phyloP scores from a whole-genome alignment of 2,888 invertebrate genomes.

The Trissolcus japonicus region DNA sequence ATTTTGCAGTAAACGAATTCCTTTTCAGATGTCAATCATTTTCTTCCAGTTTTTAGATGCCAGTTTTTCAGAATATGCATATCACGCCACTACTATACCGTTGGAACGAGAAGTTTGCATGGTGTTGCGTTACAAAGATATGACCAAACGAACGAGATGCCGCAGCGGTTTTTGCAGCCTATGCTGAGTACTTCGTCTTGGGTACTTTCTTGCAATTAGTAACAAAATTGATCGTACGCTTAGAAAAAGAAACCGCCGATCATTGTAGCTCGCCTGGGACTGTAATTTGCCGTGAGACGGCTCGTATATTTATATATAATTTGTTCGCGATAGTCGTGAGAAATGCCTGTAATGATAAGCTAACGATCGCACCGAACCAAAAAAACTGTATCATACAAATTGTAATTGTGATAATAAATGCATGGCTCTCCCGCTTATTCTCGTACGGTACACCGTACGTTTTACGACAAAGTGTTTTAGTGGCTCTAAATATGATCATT shows the following conservation, averaged over 20 bases:
- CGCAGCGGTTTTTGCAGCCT: slow-evolving; percentile 25
- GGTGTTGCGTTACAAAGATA: not conserved
- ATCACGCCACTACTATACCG: too few species aligned
- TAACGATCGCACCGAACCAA: slow-evolving; percentile 35
- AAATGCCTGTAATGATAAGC: slow-evolving; percentile 53
- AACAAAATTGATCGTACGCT: slow-evolving; percentile 32
- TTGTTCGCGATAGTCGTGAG: slow-evolving; percentile 50
- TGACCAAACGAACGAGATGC: not conserved
- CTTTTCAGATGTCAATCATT: too few species aligned
- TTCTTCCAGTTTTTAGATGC: not conserved
- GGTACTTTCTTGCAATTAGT: slow-evolving; percentile 35
- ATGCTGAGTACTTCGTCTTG: slow-evolving; percentile 18
- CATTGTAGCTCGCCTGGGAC: slow-evolving; percentile 37
- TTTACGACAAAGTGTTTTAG: slow-evolving; percentile 17
- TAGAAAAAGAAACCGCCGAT: slow-evolving; percentile 45
- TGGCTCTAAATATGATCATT: not conserved
- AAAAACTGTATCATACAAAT: slow-evolving; percentile 37
- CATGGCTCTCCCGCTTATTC: slow-evolving; percentile 3
- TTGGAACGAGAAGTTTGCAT: slow-evolving; percentile 14
- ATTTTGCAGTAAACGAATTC: too few species aligned
- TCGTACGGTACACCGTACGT: not conserved
- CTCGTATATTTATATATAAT: slow-evolving; percentile 43
- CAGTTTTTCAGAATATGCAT: not conserved
- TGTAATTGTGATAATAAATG: slow-evolving; percentile 46
- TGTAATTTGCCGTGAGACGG: slow-evolving; percentile 41